These are phyloP conservation scores for Elgaria multicarinata DNA, from an alignment of 2,113 vertebrate species.

Conservation along the genomic window DNA sequence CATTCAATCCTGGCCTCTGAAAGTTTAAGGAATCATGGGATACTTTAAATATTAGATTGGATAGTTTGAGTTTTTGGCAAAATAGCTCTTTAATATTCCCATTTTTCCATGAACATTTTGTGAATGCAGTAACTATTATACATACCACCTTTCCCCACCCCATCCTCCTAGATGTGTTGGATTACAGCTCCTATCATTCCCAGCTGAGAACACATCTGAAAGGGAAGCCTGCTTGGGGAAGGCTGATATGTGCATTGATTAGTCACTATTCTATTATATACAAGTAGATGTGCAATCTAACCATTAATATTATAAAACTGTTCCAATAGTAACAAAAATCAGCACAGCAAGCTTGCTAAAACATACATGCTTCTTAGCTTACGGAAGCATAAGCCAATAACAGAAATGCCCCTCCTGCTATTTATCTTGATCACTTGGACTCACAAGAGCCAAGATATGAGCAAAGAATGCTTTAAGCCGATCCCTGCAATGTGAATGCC, in stretches of 20 bases:
- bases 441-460: not conserved
- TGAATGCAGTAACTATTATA: not conserved
- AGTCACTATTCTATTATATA: not conserved
- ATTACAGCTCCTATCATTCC: not conserved
- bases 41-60: not conserved
- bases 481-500: not conserved
- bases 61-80: not conserved
- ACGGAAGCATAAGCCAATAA: not conserved
- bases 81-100: not conserved
- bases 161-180: too few relatives aligned
- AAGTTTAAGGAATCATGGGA: not conserved
- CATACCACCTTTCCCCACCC: too few relatives aligned
- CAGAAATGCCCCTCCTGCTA: not conserved
- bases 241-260: not conserved
- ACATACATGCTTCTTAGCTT: not conserved
- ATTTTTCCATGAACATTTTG: not conserved
- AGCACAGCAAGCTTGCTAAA: not conserved
- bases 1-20: not conserved
- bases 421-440: not conserved
- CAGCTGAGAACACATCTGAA: too few relatives aligned
- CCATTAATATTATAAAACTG: not conserved
- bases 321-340: not conserved
- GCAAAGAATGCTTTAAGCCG: not conserved
- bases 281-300: not conserved
- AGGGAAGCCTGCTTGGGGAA: too few relatives aligned